phyloP scores from a whole-genome alignment of 2,888 invertebrate genomes.

The Scotopteryx bipunctaria region DNA sequence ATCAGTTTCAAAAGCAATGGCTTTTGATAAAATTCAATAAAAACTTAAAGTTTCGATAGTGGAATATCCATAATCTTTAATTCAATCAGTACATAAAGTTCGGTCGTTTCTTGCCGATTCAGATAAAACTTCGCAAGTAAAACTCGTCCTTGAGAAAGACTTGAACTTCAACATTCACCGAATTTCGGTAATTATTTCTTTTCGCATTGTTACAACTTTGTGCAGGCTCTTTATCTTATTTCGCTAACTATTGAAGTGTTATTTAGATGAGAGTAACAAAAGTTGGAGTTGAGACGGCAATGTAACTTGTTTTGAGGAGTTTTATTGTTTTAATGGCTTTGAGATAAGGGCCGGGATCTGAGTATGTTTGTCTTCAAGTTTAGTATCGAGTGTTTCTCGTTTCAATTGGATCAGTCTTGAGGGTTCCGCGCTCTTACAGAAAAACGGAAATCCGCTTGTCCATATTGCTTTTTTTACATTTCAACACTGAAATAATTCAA shows the following conservation, averaged over 20 bases:
- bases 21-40: background rate
- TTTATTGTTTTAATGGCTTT: slow-evolving; percentile 39
- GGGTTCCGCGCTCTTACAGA: background rate
- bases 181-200: slow-evolving; percentile 26
- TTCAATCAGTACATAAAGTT: slow-evolving; percentile 1
- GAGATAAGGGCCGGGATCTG: slow-evolving; percentile 28
- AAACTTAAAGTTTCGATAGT: background rate
- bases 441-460: no score
- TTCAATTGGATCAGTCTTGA: background rate
- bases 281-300: slow-evolving; percentile 31
- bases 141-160: slow-evolving; percentile 8
- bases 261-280: slow-evolving; percentile 26
- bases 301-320: slow-evolving; percentile 32
- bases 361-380: slow-evolving; percentile 24
- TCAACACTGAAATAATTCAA: no score
- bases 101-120: background rate
- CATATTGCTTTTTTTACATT: no score
- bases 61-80: background rate
- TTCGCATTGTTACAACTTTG: slow-evolving; percentile 24
- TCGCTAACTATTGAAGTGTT: slow-evolving; percentile 38
- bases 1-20: background rate
- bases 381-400: slow-evolving; percentile 13
- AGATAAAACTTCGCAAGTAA: slow-evolving; percentile 3
- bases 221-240: slow-evolving; percentile 33
- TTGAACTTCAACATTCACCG: slow-evolving; percentile 11